Conservation (phyloP, 2,797 vertebrate species). For the Poecilia wingei region DNA sequence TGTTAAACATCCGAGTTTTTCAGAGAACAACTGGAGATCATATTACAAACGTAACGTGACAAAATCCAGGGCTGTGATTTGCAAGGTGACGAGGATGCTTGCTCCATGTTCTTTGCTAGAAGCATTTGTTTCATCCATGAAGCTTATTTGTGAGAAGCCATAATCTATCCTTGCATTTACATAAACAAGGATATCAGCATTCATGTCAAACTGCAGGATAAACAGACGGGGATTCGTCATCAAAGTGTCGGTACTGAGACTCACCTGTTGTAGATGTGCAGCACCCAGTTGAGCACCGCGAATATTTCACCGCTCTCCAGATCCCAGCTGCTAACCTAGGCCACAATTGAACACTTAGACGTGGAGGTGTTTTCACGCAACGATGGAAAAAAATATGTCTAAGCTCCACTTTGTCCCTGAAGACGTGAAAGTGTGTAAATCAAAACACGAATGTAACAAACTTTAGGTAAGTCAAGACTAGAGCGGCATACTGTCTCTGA, state of each 20-base stretch:
- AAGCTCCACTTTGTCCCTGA: background rate
- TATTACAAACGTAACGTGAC: background rate
- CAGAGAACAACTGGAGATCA: background rate
- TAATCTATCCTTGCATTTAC: background rate
- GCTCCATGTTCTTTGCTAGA: background rate
- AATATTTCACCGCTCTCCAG: conserved; percentile 92
- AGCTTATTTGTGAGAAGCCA: background rate
- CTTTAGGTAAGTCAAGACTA: background rate
- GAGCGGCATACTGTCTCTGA: background rate
- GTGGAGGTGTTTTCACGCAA: background rate
- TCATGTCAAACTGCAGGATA: background rate
- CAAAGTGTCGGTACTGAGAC: conserved; percentile 8
- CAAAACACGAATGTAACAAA: background rate
- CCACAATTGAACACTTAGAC: conserved; percentile 43
- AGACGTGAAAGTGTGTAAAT: background rate
- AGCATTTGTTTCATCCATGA: background rate
- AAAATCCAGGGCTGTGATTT: background rate
- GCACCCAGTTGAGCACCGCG: conserved; percentile 90
- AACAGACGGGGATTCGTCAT: background rate
- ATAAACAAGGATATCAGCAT: background rate
- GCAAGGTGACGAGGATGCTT: background rate
- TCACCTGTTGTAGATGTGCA: conserved; percentile 91
- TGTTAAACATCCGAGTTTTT: background rate
- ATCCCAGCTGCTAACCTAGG: conserved; percentile 85
- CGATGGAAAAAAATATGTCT: background rate